phyloP scores from a whole-genome alignment of 2,888 invertebrate species.

The Conomelus anceps region DNA sequence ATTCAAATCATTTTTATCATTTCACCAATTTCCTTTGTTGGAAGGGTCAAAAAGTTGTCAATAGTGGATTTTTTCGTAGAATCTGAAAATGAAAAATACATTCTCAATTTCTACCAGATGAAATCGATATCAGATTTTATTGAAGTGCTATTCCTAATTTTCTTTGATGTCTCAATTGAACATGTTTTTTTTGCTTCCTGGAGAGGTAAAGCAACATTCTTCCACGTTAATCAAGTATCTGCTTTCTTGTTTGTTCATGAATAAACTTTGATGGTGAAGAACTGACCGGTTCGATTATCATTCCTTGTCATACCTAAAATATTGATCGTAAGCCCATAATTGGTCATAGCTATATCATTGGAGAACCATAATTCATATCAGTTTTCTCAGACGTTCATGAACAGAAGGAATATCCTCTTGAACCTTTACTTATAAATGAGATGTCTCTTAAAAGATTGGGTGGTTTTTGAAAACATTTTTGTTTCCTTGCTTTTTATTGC shows the following conservation, averaged over 20 bases:
- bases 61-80: no score
- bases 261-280: neutral
- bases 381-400: neutral
- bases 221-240: neutral
- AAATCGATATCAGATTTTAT: no score
- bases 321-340: neutral
- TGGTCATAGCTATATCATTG: neutral
- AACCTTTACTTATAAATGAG: neutral
- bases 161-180: neutral
- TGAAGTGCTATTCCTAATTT: no score
- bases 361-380: neutral
- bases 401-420: slow-evolving; percentile 1
- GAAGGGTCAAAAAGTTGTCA: no score
- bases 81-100: no score
- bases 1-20: no score
- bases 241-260: neutral
- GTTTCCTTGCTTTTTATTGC: neutral
- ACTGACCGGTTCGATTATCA: neutral
- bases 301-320: neutral
- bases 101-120: no score
- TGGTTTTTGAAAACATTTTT: neutral
- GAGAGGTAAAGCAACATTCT: neutral
- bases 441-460: neutral
- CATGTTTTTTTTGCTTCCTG: neutral
- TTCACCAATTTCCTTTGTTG: no score